Percentiles rank a stretch among this genome's conserved stretches.
Conservation (phyloP, 2,113 vertebrate genomes). For the Cinclus mexicanus region DNA sequence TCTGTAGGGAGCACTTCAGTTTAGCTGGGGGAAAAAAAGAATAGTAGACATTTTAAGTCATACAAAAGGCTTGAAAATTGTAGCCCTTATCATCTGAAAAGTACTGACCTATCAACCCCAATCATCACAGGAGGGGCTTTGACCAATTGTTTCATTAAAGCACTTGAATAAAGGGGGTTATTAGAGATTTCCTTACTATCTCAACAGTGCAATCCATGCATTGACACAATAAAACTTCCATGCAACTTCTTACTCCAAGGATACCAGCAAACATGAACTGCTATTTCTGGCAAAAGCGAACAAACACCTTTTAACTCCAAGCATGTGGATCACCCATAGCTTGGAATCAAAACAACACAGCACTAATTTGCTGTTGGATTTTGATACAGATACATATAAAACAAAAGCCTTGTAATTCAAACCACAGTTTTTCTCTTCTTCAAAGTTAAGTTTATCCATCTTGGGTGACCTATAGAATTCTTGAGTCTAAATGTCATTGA, state of each 20-base stretch:
- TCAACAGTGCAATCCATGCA: neutral
- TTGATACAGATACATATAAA: neutral
- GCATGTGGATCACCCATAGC: neutral
- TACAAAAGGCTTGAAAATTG: neutral
- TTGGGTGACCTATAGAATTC: neutral
- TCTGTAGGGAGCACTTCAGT: neutral
- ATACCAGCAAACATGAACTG: neutral
- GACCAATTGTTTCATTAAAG: neutral
- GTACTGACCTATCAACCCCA: neutral
- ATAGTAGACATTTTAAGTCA: neutral
- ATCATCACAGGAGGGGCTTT: neutral
- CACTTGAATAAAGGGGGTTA: neutral
- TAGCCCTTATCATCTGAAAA: neutral
- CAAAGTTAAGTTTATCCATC: neutral
- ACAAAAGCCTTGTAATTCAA: neutral
- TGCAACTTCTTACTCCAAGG: neutral
- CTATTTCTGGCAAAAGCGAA: neutral
- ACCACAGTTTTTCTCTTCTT: neutral
- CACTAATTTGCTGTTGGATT: neutral
- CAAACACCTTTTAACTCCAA: neutral
- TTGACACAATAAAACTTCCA: fast-evolving
- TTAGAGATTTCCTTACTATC: neutral
- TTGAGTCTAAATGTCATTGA: neutral
- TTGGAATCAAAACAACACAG: neutral
- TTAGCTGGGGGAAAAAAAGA: neutral